Evolutionary conservation across 1,140 invertebrate species (phyloP).

Genomic region (Euura saliciscinereae): DNA sequence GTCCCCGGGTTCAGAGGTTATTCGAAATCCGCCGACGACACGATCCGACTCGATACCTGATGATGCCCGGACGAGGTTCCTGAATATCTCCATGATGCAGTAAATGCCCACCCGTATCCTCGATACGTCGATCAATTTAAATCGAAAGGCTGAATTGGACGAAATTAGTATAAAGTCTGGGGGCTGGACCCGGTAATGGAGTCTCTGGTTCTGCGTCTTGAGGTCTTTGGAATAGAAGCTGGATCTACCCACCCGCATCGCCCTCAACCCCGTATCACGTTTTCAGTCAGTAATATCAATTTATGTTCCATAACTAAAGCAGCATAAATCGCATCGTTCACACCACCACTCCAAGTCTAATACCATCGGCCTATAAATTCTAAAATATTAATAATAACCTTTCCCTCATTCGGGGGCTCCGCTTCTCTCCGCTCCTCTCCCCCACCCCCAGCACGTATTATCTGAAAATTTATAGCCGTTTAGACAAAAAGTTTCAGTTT

Average conservation of each 20-base stretch:
- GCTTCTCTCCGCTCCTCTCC: conserved; percentile 1
- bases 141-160: not conserved
- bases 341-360: conserved; percentile 20
- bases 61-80: not conserved
- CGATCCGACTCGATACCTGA: no score
- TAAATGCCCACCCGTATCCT: not conserved
- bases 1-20: not conserved
- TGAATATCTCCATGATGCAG: not conserved
- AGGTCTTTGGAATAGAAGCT: not conserved
- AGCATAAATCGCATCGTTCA: conserved; percentile 13
- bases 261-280: conserved; percentile 13
- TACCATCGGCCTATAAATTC: conserved; percentile 35
- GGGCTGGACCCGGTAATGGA: not conserved
- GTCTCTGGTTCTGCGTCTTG: not conserved
- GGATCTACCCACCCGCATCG: conserved; percentile 13
- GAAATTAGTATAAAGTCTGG: not conserved
- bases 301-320: conserved; percentile 30
- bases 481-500: conserved; percentile 36
- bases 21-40: no score
- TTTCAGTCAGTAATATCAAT: conserved; percentile 25
- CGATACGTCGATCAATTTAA: conserved; percentile 1
- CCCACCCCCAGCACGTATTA: conserved; percentile 24
- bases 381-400: conserved; percentile 38
- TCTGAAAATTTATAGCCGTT: conserved; percentile 41
- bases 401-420: conserved; percentile 15